These are phyloP conservation scores for Apamea crenata DNA, from an alignment of 2,888 invertebrate genomes.

Conservation along the genomic window DNA sequence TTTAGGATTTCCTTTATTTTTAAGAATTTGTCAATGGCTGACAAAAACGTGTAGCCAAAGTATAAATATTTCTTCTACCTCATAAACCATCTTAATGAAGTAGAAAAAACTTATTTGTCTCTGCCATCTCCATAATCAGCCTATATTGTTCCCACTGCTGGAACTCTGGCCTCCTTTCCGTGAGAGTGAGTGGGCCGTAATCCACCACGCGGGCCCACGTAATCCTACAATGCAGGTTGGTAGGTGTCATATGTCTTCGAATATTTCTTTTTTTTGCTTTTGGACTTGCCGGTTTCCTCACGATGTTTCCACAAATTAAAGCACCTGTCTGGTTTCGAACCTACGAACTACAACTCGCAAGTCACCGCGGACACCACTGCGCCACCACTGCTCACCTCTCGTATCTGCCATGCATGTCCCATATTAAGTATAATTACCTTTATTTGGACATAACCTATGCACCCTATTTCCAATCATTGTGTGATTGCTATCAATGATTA, in stretches of 20 bases:
- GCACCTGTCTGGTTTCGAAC: neutral
- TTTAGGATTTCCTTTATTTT: conserved; percentile 58
- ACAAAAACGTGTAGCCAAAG: conserved; percentile 6
- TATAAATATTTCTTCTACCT: conserved; percentile 8
- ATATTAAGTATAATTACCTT: conserved; percentile 2
- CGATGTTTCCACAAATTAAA: neutral
- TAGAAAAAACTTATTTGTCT: neutral
- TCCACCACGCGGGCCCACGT: neutral
- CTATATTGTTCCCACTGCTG: neutral
- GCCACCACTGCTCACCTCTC: neutral
- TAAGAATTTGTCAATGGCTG: conserved; percentile 1
- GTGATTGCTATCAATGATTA: conserved; percentile 22
- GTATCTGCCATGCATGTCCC: neutral
- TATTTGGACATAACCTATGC: conserved; percentile 9
- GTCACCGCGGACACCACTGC: neutral
- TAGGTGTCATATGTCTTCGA: too few relatives aligned
- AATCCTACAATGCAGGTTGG: neutral
- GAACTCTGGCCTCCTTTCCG: neutral
- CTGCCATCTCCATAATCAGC: neutral
- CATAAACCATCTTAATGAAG: neutral
- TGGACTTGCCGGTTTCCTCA: neutral
- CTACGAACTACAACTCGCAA: neutral
- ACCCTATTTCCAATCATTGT: conserved; percentile 18
- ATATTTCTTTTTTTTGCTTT: too few relatives aligned
- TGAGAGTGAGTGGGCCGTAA: neutral